Conservation (phyloP, 2,888 invertebrate species). For the Ophion costatus region DNA sequence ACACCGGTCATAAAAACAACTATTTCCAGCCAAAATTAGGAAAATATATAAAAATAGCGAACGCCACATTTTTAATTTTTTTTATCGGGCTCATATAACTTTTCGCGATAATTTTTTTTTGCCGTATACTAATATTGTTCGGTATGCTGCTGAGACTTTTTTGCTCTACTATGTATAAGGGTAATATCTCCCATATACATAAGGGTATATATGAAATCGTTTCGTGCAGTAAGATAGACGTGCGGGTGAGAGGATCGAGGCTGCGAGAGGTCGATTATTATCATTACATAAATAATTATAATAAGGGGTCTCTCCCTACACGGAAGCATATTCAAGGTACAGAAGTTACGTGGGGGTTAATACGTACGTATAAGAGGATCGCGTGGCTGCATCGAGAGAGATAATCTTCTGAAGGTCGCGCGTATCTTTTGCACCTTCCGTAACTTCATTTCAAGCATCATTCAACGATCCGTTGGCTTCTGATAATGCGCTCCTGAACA, state of each 20-base stretch:
- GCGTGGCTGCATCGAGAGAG: conserved; percentile 70
- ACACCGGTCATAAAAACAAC: no score
- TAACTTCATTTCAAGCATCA: conserved; percentile 22
- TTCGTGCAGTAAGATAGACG: conserved; percentile 41
- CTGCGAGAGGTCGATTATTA: conserved; percentile 68
- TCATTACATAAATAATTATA: conserved; percentile 72
- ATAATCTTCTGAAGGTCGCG: conserved; percentile 79
- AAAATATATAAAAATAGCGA: no score
- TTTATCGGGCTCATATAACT: no score
- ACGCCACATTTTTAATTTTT: no score
- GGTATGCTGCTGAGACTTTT: no score
- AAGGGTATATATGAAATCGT: conserved; percentile 11
- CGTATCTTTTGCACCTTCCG: conserved; percentile 73
- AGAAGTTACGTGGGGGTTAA: conserved; percentile 44
- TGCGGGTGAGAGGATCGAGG: conserved; percentile 55
- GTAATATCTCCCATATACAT: no score
- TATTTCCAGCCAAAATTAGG: no score
- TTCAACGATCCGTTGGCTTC: conserved; percentile 32
- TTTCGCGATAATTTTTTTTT: no score
- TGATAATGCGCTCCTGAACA: conserved; percentile 28
- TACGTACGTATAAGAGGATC: conserved; percentile 41
- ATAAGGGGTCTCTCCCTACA: conserved; percentile 70
- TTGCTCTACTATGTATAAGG: no score
- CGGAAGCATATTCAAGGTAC: conserved; percentile 75
- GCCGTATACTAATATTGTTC: no score